Base-by-base conservation (phyloP, 2,888 invertebrate genomes). In the Trissolcus japonicus region DNA sequence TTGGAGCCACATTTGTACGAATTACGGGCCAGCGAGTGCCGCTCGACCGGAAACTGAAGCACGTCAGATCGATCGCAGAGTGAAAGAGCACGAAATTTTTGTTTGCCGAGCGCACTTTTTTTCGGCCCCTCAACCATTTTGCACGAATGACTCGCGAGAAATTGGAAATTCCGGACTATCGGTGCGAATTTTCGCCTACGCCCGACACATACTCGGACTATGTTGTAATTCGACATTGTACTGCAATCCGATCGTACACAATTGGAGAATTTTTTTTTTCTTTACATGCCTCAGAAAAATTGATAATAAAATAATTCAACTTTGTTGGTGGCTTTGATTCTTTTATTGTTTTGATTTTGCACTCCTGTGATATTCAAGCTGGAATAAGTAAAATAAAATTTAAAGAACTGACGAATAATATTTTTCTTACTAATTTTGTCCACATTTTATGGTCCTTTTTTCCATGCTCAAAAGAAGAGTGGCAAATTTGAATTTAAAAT, bases 41-140 rank as follows among this genome's bases (percentile, higher is more conserved):
- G 76, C 56, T 80, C 80, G 76, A 67, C 79, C 78, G 79, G 78
- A 80, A 80, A 77, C 80, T 79, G 59, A 77, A 75, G 72, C 75
- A 79, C 72, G 76, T 67, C 73, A 69, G 61, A 72, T 76, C 73
- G 79, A 69, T 66, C 66, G 74, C 61, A 62, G 61, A 16, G 11
- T 61, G 76, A 67, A 69, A 57, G 66, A 69, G 67, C 74, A 57
- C 74, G 71, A 68, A 51, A 71, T 74, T 79, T 79, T 79, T 74
- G 74, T 74, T 76, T 74, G 74, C 57, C 7, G 55, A 73, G 69
- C 67, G 35, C 66, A 51, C 68, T 16, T 16, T 16, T n/a, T 73
- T 68, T 68, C 69, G 65, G 68, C 51, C 65, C 57, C 53, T 56
- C 60, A 51, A 35, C 35, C 69, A 59, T 69, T 74, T 79, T 74